A percentile compares a stretch with the other conserved stretches of the same genome.
phyloP scores from a whole-genome alignment of 2,113 vertebrate species.

The Aphelocoma coerulescens region DNA sequence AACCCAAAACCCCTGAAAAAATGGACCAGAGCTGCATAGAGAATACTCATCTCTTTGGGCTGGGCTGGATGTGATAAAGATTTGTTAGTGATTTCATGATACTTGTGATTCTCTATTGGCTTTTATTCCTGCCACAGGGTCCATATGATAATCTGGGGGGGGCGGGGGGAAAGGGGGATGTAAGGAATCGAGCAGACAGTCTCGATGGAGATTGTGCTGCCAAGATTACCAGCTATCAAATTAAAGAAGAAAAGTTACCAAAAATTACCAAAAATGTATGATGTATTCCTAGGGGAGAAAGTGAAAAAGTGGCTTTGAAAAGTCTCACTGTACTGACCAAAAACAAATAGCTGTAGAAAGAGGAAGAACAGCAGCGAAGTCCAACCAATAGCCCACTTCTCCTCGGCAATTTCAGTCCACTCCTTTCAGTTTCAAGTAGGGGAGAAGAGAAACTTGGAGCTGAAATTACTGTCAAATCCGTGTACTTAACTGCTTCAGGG shows the following conservation, averaged over 20 bases:
- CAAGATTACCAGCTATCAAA: not conserved
- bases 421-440: not conserved
- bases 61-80: not conserved
- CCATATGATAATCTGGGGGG: not conserved
- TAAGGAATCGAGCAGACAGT: not conserved
- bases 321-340: not conserved
- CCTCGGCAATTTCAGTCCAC: not conserved
- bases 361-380: not conserved
- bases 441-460: not conserved
- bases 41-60: not conserved
- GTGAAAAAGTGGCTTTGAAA: not conserved
- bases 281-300: not conserved
- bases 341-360: not conserved
- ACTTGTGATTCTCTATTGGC: not conserved
- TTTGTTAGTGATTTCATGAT: not conserved
- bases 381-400: not conserved
- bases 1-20: not conserved
- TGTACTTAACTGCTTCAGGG: not conserved
- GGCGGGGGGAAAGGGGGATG: not conserved
- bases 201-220: not conserved
- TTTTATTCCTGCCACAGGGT: not conserved
- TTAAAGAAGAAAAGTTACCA: not conserved
- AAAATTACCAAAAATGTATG: not conserved
- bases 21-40: not conserved
- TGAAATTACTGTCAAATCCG: not conserved